Evolutionary conservation across 2,888 invertebrate genomes (phyloP).

Genomic region (Rutpela maculata): DNA sequence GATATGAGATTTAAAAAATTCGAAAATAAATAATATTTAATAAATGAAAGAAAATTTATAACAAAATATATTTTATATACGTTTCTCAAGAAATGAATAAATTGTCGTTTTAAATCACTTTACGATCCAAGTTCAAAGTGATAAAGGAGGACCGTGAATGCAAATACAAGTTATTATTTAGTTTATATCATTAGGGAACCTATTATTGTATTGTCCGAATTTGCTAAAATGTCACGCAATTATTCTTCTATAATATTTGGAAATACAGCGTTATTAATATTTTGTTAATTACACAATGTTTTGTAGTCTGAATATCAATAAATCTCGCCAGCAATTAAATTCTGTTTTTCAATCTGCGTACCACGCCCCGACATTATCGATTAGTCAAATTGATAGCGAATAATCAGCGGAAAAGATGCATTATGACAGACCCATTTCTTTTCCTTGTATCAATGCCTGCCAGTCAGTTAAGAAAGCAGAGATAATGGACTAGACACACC

Average conservation of each 20-base stretch:
- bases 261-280: neutral
- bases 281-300: neutral
- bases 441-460: constrained; percentile 47
- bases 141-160: too few species aligned
- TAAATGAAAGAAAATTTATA: too few species aligned
- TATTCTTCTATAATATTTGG: neutral
- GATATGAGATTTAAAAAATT: too few species aligned
- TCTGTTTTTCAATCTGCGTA: constrained; percentile 27
- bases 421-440: constrained; percentile 46
- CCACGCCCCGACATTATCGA: constrained; percentile 42
- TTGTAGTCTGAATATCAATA: neutral
- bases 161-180: too few species aligned
- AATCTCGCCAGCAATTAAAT: constrained; percentile 22
- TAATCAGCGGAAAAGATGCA: constrained; percentile 45
- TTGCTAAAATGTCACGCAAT: neutral
- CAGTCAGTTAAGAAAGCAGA: constrained; percentile 43
- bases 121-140: too few species aligned
- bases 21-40: too few species aligned
- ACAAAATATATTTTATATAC: too few species aligned
- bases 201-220: neutral
- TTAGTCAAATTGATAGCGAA: constrained; percentile 35
- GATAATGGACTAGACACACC: constrained; percentile 51
- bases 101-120: too few species aligned
- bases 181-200: neutral
- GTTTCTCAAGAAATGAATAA: too few species aligned